Evolutionary conservation across 2,888 invertebrate species (phyloP), one percentile per base, ranked within the genome.

Genomic region (Sarcophaga carnaria): DNA sequence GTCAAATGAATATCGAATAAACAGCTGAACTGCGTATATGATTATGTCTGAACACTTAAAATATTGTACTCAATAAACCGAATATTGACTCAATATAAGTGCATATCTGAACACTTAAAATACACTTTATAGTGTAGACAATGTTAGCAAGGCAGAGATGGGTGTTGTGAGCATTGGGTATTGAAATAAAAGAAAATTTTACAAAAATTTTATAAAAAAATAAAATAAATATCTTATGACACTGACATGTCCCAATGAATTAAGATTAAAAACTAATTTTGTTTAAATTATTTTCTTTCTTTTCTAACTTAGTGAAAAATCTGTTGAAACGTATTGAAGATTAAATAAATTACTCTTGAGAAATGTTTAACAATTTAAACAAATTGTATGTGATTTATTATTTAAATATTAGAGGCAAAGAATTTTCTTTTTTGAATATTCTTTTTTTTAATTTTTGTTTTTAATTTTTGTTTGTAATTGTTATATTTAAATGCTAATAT

Each of bases 301-400:
- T 49, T 49, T 49, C 17, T 3, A 54, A 14, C 37, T 37, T 37
- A 10, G 2, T 8, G 37, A 54, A 49, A 49, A 54, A 49, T 14
- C 12, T 54, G 12, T 54, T 54, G 17, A 17, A 12, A 54, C 17
- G 12, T 54, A 14, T 54, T 17, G 5, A 12, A 14, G 17, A 54
- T 2, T 14, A 10, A 54, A 54, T 14, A 54, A 54, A 14, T 54
- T 54, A 14, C 14, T 14, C 5, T 14, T 54, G 54, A 54, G 4
- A 54, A 54, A 12, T 54, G 54, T 54, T 54, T 66, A 66, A 66
- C 37, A 27, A 66, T 66, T 37, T 66, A 37, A 37, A 66, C 37
- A 22, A 66, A 45, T 37, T 45, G 45, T 22, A 47, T 49, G 72
- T 72, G 64, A 80, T 80, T 80, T 72, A 80, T 80, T 80, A 72